Base-by-base conservation (phyloP, 2,888 invertebrate species). In the Rhimphoctona megacephalus region DNA sequence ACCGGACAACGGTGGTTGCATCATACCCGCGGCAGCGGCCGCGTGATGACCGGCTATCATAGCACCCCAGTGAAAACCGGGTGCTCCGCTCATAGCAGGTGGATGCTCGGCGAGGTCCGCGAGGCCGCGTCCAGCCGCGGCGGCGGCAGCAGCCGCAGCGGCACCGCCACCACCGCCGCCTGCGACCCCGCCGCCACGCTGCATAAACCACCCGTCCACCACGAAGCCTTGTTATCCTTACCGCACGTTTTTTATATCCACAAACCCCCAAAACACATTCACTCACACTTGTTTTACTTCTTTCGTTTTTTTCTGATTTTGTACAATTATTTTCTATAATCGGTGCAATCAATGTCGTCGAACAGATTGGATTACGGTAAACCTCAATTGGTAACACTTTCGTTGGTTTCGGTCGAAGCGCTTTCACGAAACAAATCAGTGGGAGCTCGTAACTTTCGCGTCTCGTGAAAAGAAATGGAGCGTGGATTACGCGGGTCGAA, bases 181-280 rank as follows among this genome's bases (percentile, higher is more conserved):
- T 96, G 97, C 96, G 93, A 96, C 96, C 89, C 96, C 97, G 93
- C 96, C 95, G 93, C 97, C 96, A 91, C 97, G 97, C 95, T 97
- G 97, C 96, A 97, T 97, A 97, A 97, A 90, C 92, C 94, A 94
- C 91, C 93, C 94, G 93, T 94, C 93, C 94, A 94, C 93, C 90
- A 91, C 93, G 91, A 89, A 90, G 86, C 85, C 85, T 77, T 80
- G 73, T 87, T 81, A 77, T 73, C 74, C 64, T 61, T 81, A 46
- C 79, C 64, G 79, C 82, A 86, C 85, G 54, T 22, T 81, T 83
- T 64, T 81, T 77, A 81, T 49, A 69, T 78, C 54, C 85, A 82
- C 88, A 72, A 73, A 69, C 14, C 72, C 66, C 82, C 79, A 73
- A 61, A 66, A 83, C 81, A 70, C 76, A 66, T 61, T 61, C 86